Percentiles rank a stretch among this genome's conserved stretches.
These are phyloP conservation scores for Tricholaema leucomelas DNA, from an alignment of 2,113 vertebrate species.

Conservation along the genomic window DNA sequence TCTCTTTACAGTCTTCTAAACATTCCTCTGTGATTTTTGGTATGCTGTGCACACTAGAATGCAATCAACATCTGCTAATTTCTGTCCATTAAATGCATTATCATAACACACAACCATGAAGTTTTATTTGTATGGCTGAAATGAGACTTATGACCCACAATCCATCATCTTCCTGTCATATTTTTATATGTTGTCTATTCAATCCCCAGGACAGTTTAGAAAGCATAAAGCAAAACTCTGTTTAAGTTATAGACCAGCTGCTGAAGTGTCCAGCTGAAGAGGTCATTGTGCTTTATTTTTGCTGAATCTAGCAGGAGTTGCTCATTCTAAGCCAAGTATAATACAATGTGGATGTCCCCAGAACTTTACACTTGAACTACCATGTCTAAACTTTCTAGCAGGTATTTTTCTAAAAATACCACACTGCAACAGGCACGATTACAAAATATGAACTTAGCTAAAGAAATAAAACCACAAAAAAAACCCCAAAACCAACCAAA, in stretches of 20 bases:
- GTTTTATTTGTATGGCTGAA: conserved; percentile 87
- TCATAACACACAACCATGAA: conserved; percentile 82
- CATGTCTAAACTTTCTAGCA: conserved; percentile 82
- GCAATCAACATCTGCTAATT: conserved; percentile 86
- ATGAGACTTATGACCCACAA: conserved; percentile 85
- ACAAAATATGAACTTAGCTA: background rate
- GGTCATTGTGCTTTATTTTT: conserved; percentile 79
- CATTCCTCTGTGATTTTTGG: conserved; percentile 69
- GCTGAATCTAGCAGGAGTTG: conserved; percentile 77
- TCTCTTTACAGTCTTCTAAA: conserved; percentile 27
- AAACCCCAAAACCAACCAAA: too few species aligned
- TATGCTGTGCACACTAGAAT: conserved; percentile 68
- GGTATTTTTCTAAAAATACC: conserved; percentile 51
- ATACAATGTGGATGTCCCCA: conserved; percentile 76
- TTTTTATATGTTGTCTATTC: conserved; percentile 83
- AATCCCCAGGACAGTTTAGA: conserved; percentile 74
- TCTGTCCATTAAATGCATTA: conserved; percentile 79
- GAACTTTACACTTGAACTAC: conserved; percentile 74
- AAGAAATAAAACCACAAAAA: background rate
- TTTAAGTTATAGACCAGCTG: conserved; percentile 92
- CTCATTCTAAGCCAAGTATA: conserved; percentile 81
- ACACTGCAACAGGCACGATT: background rate
- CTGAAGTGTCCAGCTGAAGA: conserved; percentile 82
- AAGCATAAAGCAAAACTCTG: conserved; percentile 79
- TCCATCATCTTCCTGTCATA: conserved; percentile 87